Conservation (phyloP, 2,113 vertebrate genomes). For the Leptosomus discolor region DNA sequence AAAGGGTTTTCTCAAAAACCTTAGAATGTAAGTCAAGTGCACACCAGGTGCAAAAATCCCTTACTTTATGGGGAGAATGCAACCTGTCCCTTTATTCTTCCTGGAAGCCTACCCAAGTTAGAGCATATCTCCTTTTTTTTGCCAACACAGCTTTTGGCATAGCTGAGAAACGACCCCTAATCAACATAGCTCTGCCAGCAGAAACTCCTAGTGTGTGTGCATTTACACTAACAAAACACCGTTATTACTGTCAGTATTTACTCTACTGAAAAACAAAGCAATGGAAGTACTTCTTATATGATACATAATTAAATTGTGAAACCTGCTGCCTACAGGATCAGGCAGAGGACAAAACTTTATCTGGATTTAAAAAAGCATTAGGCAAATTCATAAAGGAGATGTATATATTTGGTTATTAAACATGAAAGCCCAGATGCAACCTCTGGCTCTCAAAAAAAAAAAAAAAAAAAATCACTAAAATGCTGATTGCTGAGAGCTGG, state of each 20-base stretch:
- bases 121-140: neutral
- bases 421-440: conserved; percentile 32
- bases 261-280: neutral
- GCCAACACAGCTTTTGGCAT: neutral
- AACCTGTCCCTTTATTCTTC: neutral
- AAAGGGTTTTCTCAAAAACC: neutral
- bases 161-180: neutral
- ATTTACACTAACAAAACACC: neutral
- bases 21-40: neutral
- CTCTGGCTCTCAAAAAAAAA: conserved; percentile 4
- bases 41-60: neutral
- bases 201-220: neutral
- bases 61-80: neutral
- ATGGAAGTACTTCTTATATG: neutral
- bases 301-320: neutral
- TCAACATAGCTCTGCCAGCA: neutral
- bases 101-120: neutral
- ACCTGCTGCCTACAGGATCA: neutral
- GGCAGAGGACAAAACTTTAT: conserved; percentile 4
- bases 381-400: conserved; percentile 12
- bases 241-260: neutral
- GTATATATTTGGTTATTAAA: conserved; percentile 39
- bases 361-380: conserved; percentile 12
- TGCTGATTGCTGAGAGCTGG: conserved; percentile 28
- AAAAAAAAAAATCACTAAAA: neutral